Base-by-base conservation (phyloP, 2,888 invertebrate species). In the Bedellia somnulentella region DNA sequence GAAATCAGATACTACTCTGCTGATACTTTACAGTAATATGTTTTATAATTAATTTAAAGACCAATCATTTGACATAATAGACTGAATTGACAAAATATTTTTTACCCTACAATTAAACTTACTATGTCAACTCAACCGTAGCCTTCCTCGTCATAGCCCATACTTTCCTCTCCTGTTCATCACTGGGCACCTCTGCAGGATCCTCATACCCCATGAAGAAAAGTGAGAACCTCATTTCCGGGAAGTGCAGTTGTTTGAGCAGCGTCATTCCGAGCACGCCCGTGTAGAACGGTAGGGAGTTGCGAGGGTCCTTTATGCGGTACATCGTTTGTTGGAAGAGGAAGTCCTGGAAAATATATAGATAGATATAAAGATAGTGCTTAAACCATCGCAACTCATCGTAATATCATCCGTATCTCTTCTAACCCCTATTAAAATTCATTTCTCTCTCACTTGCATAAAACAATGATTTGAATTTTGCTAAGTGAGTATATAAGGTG, bases 311-410 rank as follows among this genome's bases (percentile, higher is more conserved):
- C 55, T 95, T 96, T 38, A 96, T 93, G 18, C 96, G 82, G 56
- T 89, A 89, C 96, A 97, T 97, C 0, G 95, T 96, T 79, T 97
- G 96, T 76, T 96, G 95, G 67, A 96, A 89, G 43, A 95, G 81
- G 57, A 90, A 96, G 34, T 90, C 91, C 88, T 92, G 66, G 28
- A 66, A 63, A 14, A n/a, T n/a, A n/a, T n/a, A n/a, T n/a, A n/a
- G n/a, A n/a, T n/a, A n/a, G n/a, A n/a, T n/a, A n/a, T n/a, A 16
- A 5, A 24, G 22, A 8, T 8, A 13, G 5, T 6, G 9, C 5
- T 25, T 26, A 6, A 10, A 27, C 8, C 5, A 5, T n/a, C n/a
- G n/a, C n/a, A n/a, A n/a, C n/a, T n/a, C n/a, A n/a, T n/a, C n/a
- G n/a, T n/a, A n/a, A n/a, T n/a, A n/a, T n/a, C n/a, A n/a, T n/a